Evolutionary conservation across 2,113 vertebrate species (phyloP), one percentile per base, ranked within the genome.

Genomic region (Apodemus sylvaticus): DNA sequence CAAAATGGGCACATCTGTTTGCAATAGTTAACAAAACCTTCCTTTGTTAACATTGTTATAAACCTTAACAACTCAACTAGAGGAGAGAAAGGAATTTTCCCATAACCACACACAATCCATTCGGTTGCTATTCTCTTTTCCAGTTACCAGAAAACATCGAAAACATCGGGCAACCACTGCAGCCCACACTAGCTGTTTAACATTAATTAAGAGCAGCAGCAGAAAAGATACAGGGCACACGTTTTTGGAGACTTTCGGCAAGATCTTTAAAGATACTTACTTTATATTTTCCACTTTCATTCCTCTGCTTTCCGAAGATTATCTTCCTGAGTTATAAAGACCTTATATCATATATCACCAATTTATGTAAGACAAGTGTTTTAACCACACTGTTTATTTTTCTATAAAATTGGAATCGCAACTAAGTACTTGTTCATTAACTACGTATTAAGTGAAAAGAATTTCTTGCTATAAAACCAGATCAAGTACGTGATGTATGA

Each of bases 1-100:
- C 73, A 62, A 97, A 97, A 94, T 90, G 95, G 53, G 81, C 96
- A 98, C 98, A 98, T 98, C 98, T 98, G 98, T 97, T 98, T 98
- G 97, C 94, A 98, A 97, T 98, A 98, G 97, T 97, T 98, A 97
- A 97, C 97, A 97, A 97, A 97, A 97, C 96, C 97, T 97, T 98
- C 97, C 91, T 97, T 93, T 97, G 97, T 97, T 98, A 97, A 97
- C 97, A 97, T 97, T 89, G 66, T 98, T 98, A 98, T 97, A 98
- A 98, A 98, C 97, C 97, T 97, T 97, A 97, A 97, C 96, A 97
- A 98, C 96, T 97, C 96, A 94, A 95, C 86, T 96, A 94, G 71
- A 95, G 92, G 88, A 96, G 90, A 96, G 86, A 97, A 97, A 97
- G 96, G 97, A 98, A 97, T 97, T 97, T 97, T 94, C 96, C 96